phyloP scores from a whole-genome alignment of 2,888 invertebrate species.

The Dryomyza anilis region DNA sequence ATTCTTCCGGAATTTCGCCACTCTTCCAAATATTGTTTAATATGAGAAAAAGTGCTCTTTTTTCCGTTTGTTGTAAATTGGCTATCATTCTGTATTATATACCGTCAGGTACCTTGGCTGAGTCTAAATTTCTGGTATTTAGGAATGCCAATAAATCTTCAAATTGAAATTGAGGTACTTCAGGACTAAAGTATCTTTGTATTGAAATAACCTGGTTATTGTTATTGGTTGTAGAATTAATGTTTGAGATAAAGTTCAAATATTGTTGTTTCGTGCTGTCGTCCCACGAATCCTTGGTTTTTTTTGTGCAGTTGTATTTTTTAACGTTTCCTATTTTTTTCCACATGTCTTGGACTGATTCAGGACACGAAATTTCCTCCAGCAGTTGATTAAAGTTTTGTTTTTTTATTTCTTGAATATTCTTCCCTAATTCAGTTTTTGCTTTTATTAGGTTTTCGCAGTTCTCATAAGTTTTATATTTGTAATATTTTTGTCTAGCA shows the following conservation, averaged over 20 bases:
- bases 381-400: not conserved
- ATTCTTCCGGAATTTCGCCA: constrained; percentile 2
- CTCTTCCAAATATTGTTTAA: not conserved
- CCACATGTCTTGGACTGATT: not conserved
- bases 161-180: not conserved
- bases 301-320: constrained; percentile 7
- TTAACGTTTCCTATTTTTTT: constrained; percentile 3
- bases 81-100: constrained; percentile 9
- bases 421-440: not conserved
- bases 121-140: not conserved
- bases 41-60: not conserved
- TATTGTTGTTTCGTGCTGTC: not conserved
- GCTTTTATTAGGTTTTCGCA: not conserved
- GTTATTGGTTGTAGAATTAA: not conserved
- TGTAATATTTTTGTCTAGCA: not conserved
- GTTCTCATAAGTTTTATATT: not conserved
- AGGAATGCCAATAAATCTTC: not conserved
- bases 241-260: not conserved
- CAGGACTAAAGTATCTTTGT: not conserved
- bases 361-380: not conserved
- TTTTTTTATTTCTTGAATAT: not conserved
- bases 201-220: not conserved
- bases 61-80: not conserved
- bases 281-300: constrained; percentile 8
- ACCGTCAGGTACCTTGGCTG: not conserved